phyloP scores from a whole-genome alignment of 2,113 vertebrate genomes.

The Neodontobutis hainanensis region DNA sequence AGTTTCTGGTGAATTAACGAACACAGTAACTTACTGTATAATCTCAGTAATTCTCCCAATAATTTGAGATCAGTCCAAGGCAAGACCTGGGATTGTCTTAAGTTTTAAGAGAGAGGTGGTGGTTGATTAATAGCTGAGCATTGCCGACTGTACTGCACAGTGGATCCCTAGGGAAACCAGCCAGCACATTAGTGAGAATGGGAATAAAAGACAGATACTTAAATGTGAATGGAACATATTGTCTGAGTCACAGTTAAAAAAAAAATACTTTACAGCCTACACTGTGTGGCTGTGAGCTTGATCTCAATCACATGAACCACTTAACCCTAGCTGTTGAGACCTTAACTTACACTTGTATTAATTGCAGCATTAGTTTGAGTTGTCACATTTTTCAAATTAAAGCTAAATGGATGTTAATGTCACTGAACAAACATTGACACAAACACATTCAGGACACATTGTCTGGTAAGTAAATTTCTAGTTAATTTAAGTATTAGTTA shows the following conservation, averaged over 20 bases:
- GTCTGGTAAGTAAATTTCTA: no score
- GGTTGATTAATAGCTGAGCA: conserved; percentile 34
- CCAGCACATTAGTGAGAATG: conserved; percentile 45
- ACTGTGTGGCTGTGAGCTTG: conserved; percentile 17
- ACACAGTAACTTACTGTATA: conserved; percentile 1
- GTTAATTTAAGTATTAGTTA: no score
- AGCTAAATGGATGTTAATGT: conserved; percentile 4
- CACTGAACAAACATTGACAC: neutral
- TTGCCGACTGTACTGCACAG: conserved; percentile 17
- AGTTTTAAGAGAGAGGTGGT: conserved; percentile 36
- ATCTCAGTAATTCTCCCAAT: conserved; percentile 13
- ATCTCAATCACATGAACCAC: conserved; percentile 41
- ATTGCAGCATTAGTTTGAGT: conserved; percentile 2
- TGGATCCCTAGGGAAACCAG: conserved; percentile 37
- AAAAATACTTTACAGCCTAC: conserved; percentile 24
- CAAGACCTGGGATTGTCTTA: conserved; percentile 29
- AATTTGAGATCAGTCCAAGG: conserved; percentile 25
- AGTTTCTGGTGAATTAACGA: conserved; percentile 29
- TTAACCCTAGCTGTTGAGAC: conserved; percentile 25
- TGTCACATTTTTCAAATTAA: conserved; percentile 17
- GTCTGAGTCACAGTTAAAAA: no score
- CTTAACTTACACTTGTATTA: conserved; percentile 47
- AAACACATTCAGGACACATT: neutral
- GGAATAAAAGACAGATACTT: conserved; percentile 30
- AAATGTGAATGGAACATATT: conserved; percentile 33